Evolutionary conservation across 2,797 vertebrate genomes (phyloP).

Genomic region (Capromys pilorides): DNA sequence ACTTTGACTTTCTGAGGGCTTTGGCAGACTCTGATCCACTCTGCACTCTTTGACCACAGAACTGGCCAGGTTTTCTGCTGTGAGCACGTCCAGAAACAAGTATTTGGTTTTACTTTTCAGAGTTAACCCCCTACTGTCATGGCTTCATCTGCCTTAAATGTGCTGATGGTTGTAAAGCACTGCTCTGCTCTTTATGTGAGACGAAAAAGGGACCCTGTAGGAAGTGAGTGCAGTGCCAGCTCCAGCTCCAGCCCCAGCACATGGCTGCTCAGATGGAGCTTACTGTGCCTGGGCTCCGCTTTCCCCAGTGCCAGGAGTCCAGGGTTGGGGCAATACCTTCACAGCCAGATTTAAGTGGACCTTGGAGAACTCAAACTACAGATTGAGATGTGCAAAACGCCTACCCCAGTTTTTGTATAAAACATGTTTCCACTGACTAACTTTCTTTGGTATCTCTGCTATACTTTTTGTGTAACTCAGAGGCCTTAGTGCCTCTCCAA

Average conservation of each 20-base stretch:
- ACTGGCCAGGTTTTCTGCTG: not conserved
- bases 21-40: not conserved
- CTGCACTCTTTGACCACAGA: not conserved
- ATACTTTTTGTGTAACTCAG: not conserved
- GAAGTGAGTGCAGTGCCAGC: not conserved
- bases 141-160: not conserved
- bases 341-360: no score
- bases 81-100: conserved; percentile 5
- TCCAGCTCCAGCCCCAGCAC: not conserved
- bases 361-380: not conserved
- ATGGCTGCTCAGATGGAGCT: not conserved
- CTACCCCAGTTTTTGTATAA: not conserved
- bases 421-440: not conserved
- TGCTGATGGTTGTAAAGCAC: not conserved
- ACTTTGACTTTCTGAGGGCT: not conserved
- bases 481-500: not conserved
- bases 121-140: not conserved
- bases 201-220: not conserved
- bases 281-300: not conserved
- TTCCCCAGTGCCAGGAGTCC: not conserved
- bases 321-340: not conserved
- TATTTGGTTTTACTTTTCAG: not conserved
- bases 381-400: not conserved
- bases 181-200: not conserved
- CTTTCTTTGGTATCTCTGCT: not conserved